phyloP scores from a whole-genome alignment of 2,113 vertebrate species.

The Alosa alosa region DNA sequence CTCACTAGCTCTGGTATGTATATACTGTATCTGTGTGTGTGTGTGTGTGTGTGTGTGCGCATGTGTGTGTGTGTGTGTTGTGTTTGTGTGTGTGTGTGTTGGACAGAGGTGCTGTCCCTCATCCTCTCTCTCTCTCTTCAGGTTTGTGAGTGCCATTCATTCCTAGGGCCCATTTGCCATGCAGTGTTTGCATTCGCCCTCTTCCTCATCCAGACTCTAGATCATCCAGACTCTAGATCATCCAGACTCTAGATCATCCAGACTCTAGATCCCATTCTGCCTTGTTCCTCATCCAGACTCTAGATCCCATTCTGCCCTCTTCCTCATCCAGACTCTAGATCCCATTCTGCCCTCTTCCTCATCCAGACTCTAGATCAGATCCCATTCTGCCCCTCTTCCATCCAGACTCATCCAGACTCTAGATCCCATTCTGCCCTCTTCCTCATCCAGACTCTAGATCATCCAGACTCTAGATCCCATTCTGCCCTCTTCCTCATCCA shows the following conservation, averaged over 20 bases:
- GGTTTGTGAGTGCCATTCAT: neutral
- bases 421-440: no score
- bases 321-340: no score
- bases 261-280: no score
- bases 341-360: no score
- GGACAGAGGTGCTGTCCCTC: neutral
- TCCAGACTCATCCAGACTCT: no score
- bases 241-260: neutral
- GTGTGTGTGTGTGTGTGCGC: neutral
- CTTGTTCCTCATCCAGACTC: neutral
- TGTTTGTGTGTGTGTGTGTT: neutral
- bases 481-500: no score
- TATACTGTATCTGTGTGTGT: slow-evolving; percentile 11
- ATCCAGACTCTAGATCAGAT: no score
- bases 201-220: neutral
- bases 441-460: no score
- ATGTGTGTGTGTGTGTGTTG: slow-evolving; percentile 18
- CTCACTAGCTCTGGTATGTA: no score
- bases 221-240: neutral
- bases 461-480: no score
- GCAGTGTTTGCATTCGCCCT: neutral
- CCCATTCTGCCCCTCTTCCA: no score
- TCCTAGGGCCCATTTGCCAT: neutral
- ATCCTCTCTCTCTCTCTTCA: neutral
- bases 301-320: neutral